Base-by-base conservation (phyloP, 2,888 invertebrate species). In the Lepidonotus clava region DNA sequence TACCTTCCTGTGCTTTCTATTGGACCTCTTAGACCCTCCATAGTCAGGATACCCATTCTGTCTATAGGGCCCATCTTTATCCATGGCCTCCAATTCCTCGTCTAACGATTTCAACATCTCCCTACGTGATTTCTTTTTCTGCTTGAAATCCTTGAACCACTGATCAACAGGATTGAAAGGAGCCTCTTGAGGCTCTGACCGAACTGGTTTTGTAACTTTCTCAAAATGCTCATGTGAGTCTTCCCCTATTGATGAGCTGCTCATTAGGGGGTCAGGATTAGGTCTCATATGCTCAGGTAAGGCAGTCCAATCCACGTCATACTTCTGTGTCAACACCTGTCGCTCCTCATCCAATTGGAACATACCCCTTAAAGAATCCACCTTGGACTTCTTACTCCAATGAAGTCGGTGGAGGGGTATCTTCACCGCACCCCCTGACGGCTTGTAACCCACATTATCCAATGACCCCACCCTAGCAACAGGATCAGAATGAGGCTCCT, bases 401-500 rank as follows among this genome's bases (percentile, higher is more conserved):
- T 41, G n/a, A 1, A 98, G 95, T 95, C 98, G 98, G 92, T 97
- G 96, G 91, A 96, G 96, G 94, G 98, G 97, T 90, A 98, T 97
- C 95, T 97, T 97, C 32, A 98, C 95, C 92, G 97, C 96, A n/a
- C 92, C 92, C 36, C 92, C 92, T 38, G 97, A 97, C 0, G 98
- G 98, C 94, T 96, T 97, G 94, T 98, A 97, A 88, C 96, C 96
- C 40, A 97, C 95, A 94, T 98, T 98, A n/a, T 97, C 96, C 93
- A 98, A 94, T 1, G 98, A 98, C 28, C 98, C 98, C 91, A 98
- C 97, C 95, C 98, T 98, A 36, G 98, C 98, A 94, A 21, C 41
- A 32, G 67, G n/a, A 1, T 40, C 46, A n/a, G 8, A 41, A 18
- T 8, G 28, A 46, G 51, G 46, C 1, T 18, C 2, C 21, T 80